Base-by-base conservation (phyloP, 2,113 vertebrate genomes). In the Hypocryptadius cinnamomeus region DNA sequence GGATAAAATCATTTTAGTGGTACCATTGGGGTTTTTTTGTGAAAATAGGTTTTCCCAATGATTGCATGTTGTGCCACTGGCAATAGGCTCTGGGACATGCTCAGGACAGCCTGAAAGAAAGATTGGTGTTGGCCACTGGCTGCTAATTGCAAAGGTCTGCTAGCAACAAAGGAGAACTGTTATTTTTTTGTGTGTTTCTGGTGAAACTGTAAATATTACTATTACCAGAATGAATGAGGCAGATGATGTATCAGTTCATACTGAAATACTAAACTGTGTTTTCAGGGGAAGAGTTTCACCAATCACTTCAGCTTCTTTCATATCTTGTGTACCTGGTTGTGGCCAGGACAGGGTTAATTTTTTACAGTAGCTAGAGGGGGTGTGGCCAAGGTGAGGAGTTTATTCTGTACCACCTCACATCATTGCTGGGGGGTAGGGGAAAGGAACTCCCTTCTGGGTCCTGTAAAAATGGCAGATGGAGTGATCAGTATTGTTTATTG, bases 21-120 rank as follows among this genome's bases (percentile, higher is more conserved):
- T 78, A 77, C 27, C 0, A 0, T 8, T 74, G 35, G 13, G 7
- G 0, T 2, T 1, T 23, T 59, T 80, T 81, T 18, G 24, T 77
- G 45, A 79, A 82, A 81, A 73, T 8, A 69, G 18, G 6, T 89
- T 89, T 87, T 89, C 21, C 28, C 9, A 61, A 3, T 57, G 54
- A 54, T 30, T 50, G 24, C 11, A 10, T 91, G 14, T 74, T 47
- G 9, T 78, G 17, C 28, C 7, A 1, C 27, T 87, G 68, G 35
- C 54, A 82, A 17, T 15, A 5, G 47, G 15, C 28, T 83, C 59
- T 83, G 56, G 44, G 31, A 44, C 0, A 0, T 11, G 9, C 48
- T 80, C 31, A 45, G 33, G 90, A 54, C 10, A 78, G 33, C 35
- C 59, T 64, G 42, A 88, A 78, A 50, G 64, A 30, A 85, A 83